phyloP scores from a whole-genome alignment of 2,113 vertebrate genomes.

The Okapia johnstoni region DNA sequence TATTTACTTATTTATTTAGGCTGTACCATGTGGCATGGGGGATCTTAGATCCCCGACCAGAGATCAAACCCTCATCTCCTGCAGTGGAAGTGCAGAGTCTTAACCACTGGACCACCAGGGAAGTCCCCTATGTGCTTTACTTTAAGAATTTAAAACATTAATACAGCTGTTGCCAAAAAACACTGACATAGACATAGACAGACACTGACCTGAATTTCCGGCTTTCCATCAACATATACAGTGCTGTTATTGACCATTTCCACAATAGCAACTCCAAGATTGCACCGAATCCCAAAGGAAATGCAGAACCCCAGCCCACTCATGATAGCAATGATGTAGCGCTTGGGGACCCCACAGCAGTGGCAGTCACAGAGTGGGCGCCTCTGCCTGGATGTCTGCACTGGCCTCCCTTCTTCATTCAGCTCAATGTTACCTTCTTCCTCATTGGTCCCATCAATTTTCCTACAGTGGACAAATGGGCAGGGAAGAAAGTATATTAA shows the following conservation, averaged over 20 bases:
- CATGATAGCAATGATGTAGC: slow-evolving; percentile 97
- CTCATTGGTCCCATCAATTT: slow-evolving; percentile 87
- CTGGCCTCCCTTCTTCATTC: slow-evolving; percentile 89
- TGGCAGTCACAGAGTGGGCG: slow-evolving; percentile 82
- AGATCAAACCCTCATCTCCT: not conserved
- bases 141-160: slow-evolving; percentile 8
- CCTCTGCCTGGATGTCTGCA: slow-evolving; percentile 61
- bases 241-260: slow-evolving; percentile 99
- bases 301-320: slow-evolving; percentile 99
- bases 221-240: slow-evolving; percentile 91
- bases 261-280: slow-evolving; percentile 97
- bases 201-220: slow-evolving; percentile 88
- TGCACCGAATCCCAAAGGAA: slow-evolving; percentile 97
- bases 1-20: not conserved
- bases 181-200: not conserved
- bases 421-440: slow-evolving; percentile 89
- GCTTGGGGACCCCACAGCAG: slow-evolving; percentile 94
- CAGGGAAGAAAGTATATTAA: not conserved
- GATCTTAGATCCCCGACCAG: not conserved
- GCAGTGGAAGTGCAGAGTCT: not conserved
- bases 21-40: not conserved
- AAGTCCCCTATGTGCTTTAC: not conserved
- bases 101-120: not conserved
- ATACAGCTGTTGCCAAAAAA: not conserved
- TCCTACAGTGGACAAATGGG: slow-evolving; percentile 79